These are phyloP conservation scores for Elmis aenea DNA, from an alignment of 2,888 invertebrate species.

Conservation along the genomic window DNA sequence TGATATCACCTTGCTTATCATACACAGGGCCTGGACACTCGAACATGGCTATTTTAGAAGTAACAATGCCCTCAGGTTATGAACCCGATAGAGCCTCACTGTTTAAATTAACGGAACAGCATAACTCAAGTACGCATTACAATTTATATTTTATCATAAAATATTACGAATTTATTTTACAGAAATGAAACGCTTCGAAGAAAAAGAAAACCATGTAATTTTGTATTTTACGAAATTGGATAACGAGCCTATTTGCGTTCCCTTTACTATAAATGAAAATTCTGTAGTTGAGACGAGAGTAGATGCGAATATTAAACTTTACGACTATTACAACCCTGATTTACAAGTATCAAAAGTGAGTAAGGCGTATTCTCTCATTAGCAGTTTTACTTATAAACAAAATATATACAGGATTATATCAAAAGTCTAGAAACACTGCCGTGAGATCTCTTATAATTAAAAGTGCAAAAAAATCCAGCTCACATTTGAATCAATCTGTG, in stretches of 20 bases:
- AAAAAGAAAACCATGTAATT: slow-evolving; percentile 47
- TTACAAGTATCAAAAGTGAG: slow-evolving; percentile 48
- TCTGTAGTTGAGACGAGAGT: slow-evolving; percentile 47
- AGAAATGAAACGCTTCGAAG: slow-evolving; percentile 53
- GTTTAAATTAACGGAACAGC: slow-evolving; percentile 43
- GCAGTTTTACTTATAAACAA: neutral
- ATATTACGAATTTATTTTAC: slow-evolving; percentile 20
- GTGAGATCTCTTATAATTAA: too few relatives aligned
- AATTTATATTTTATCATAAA: slow-evolving; percentile 2
- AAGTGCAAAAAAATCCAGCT: too few relatives aligned
- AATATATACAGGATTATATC: neutral
- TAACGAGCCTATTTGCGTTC: slow-evolving; percentile 46
- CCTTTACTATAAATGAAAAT: slow-evolving; percentile 48
- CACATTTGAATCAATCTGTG: too few relatives aligned
- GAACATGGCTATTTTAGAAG: slow-evolving; percentile 60
- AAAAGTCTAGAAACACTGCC: neutral
- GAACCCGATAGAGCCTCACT: slow-evolving; percentile 56
- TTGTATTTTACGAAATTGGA: slow-evolving; percentile 52
- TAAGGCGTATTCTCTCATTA: neutral
- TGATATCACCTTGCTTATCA: slow-evolving; percentile 41
- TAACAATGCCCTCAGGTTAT: slow-evolving; percentile 60
- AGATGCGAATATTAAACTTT: slow-evolving; percentile 54
- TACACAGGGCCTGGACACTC: slow-evolving; percentile 47
- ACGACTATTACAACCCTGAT: slow-evolving; percentile 62
- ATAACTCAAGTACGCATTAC: slow-evolving; percentile 10